These are phyloP conservation scores for Etheostoma perlongum DNA, from an alignment of 2,797 vertebrate species.

Conservation along the genomic window DNA sequence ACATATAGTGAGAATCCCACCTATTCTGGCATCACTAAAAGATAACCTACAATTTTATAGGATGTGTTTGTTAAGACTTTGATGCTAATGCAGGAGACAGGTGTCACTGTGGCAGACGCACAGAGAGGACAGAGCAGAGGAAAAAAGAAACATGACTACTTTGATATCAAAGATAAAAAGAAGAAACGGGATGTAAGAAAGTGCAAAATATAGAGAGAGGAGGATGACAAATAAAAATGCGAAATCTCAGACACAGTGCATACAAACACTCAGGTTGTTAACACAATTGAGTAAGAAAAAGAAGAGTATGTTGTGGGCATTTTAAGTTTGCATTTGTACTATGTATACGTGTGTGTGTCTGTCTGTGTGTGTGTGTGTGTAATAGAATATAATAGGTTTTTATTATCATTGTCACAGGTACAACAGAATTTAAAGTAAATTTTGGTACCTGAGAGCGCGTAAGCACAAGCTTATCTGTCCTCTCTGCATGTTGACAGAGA, in stretches of 20 bases:
- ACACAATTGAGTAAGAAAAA: neutral
- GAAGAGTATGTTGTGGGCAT: neutral
- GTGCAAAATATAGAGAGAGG: conserved; percentile 38
- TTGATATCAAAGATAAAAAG: conserved; percentile 60
- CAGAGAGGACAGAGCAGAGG: conserved; percentile 34
- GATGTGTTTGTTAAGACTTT: conserved; percentile 45
- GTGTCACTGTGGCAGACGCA: conserved; percentile 51
- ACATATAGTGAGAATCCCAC: conserved; percentile 1
- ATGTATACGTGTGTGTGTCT: neutral
- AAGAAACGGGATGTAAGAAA: conserved; percentile 40
- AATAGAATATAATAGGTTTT: too few species aligned
- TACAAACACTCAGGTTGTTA: neutral
- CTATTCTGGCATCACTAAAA: conserved; percentile 10
- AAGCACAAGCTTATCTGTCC: too few species aligned
- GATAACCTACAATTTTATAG: conserved; percentile 26
- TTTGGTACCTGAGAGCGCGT: too few species aligned
- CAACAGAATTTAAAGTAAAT: too few species aligned
- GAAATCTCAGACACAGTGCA: conserved; percentile 36
- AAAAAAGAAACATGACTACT: conserved; percentile 45
- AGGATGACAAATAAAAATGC: conserved; percentile 37
- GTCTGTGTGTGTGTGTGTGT: too few species aligned
- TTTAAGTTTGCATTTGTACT: neutral
- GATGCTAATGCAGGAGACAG: conserved; percentile 61
- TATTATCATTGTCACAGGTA: too few species aligned
- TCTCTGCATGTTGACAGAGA: too few species aligned